Base-by-base conservation (phyloP, 2,888 invertebrate species). In the Lycaena phlaeas region DNA sequence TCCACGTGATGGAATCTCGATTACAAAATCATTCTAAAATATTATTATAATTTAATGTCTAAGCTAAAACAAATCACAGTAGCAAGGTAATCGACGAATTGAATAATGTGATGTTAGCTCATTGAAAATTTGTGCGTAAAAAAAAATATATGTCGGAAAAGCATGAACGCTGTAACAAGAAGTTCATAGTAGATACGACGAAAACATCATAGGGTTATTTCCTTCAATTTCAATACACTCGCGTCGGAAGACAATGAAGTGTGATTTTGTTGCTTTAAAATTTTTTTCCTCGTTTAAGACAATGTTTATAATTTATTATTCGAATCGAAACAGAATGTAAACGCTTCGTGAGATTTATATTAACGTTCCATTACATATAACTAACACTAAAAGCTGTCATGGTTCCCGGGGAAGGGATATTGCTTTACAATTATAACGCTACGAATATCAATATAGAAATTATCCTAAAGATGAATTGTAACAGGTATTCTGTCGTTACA, bases 21-120 rank as follows among this genome's bases (percentile, higher is more conserved):
- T 63, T 69, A 65, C 50, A 61, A 65, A 64, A 59, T 52, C 58
- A 63, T 60, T 51, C 51, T 60, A 64, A 51, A n/a, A 54, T 51
- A 51, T 53, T 57, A 61, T 56, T 60, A 54, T 54, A 57, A 59
- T 59, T 54, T 60, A 56, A 55, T 53, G 58, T 56, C 64, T 67
- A 69, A 68, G 68, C 67, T 60, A 70, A 78, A 73, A 72, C 70
- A 70, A 79, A 81, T 81, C 81, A 81, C 81, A 79, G 81, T 78
- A 71, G 68, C 63, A 73, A 75, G 74, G 70, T 73, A 72, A 72
- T 62, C 56, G 60, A n/a, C 66, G 59, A 58, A 55, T 61, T 51
- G 56, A 40, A 29, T 37, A 66, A 61, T 72, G 75, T 76, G 72
- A 77, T 75, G 72, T 59, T 54, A 43, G 45, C 48, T 52, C 46